Evolutionary conservation across 2,888 invertebrate genomes (phyloP).

Genomic region (Acleris holmiana): DNA sequence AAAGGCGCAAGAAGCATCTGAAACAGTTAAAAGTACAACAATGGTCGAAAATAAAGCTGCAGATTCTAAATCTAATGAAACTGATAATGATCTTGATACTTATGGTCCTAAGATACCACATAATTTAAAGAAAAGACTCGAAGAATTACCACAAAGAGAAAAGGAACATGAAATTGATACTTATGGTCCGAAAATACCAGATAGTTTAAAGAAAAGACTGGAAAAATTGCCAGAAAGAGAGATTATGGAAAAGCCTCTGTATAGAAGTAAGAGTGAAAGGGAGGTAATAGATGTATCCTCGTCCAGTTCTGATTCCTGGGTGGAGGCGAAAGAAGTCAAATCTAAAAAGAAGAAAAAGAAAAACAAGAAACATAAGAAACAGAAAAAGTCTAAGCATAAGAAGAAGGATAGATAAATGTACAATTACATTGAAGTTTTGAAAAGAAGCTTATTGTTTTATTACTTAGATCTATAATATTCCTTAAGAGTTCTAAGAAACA

Average conservation of each 20-base stretch:
- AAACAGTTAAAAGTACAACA: conserved; percentile 19
- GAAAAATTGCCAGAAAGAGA: conserved; percentile 42
- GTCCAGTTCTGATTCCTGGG: conserved; percentile 79
- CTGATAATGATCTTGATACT: conserved; percentile 51
- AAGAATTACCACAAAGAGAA: conserved; percentile 40
- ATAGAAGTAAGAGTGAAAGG: conserved; percentile 48
- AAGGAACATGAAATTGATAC: not conserved
- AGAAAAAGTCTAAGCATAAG: conserved; percentile 75
- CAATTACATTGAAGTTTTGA: conserved; percentile 1
- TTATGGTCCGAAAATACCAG: conserved; percentile 84
- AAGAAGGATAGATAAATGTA: conserved; percentile 64
- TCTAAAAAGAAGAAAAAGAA: conserved; percentile 69
- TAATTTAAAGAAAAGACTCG: conserved; percentile 61
- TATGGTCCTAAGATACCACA: conserved; percentile 86
- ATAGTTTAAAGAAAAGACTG: conserved; percentile 63
- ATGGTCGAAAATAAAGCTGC: conserved; percentile 39
- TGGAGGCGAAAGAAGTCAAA: conserved; percentile 73
- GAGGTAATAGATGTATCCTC: conserved; percentile 55
- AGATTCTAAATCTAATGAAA: conserved; percentile 37
- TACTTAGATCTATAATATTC: not conserved
- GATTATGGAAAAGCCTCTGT: conserved; percentile 50
- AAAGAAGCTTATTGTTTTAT: conserved; percentile 7
- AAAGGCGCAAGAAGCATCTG: conserved; percentile 43
- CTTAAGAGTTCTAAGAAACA: not conserved
- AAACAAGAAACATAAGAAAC: conserved; percentile 77